Base-by-base conservation (phyloP, 92 coral and sea anemone genomes). In the Scolanthus callimorphus region DNA sequence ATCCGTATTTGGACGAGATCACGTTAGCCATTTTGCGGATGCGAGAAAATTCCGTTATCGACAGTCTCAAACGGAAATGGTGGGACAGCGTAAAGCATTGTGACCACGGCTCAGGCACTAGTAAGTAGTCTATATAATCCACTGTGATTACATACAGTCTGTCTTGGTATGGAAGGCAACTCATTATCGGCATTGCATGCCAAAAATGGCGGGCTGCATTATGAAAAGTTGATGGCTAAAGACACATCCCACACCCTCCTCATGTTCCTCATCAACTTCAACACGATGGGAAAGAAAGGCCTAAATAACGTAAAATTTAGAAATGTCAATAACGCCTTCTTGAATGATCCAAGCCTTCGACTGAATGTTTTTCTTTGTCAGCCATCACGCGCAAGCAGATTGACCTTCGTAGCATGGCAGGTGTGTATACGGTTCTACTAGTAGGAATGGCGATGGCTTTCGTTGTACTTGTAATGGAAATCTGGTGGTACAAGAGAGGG, bases 391-490 rank as follows among this genome's bases (percentile, higher is more conserved):
- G 56, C 4, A 44, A 67, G 43, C 58, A 48, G 10, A 75, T 75
- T 30, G 39, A 39, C 3, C 44, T 77, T 26, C 21, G n/a, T 30
- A 81, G 88, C 56, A 69, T 81, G 83, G 53, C 57, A 39, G 83
- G 88, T 11, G 88, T 81, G 45, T 75, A 61, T 55, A 59, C 57
- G 6, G 88, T 81, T 11, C 44, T 81, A 19, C 55, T 51, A 11
- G 69, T 57, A 0, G 88, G 88, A 0, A 19, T 53, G 9, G 12
- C 52, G 15, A 28, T 62, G 12, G 59, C 88, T 3, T 46, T 69
- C 25, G 13, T 76, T 1, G 30, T 54, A 27, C 67, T 81, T 59
- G 51, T 49, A 22, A 59, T 43, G 17, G 83, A 81, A 13, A 55
- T 75, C 24, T 38, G 49, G 22, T 75, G 82, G 83, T 49, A 75